These are phyloP conservation scores for Pseudanteris insignis DNA, from an alignment of 2,888 invertebrate genomes.

Conservation along the genomic window DNA sequence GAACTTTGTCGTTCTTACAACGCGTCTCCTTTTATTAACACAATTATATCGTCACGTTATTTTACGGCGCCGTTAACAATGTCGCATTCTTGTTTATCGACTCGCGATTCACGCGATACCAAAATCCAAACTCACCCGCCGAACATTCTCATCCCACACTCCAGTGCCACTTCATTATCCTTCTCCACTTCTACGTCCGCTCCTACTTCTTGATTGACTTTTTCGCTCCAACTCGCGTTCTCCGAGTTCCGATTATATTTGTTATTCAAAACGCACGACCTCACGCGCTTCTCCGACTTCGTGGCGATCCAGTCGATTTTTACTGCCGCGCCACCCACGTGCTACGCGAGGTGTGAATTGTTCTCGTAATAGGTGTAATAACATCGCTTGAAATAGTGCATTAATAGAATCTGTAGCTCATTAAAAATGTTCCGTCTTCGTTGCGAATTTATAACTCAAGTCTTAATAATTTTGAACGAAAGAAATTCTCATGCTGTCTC, in stretches of 20 bases:
- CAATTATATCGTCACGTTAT: slow-evolving; percentile 19
- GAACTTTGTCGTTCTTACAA: too few species aligned
- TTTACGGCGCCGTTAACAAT: too few species aligned
- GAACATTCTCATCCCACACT: too few species aligned
- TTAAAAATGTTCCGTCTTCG: slow-evolving; percentile 27
- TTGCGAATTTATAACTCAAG: slow-evolving; percentile 27
- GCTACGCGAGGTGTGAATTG: slow-evolving; percentile 26
- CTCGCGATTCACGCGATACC: too few species aligned
- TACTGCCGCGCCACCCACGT: slow-evolving; percentile 10
- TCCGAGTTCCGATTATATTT: too few species aligned
- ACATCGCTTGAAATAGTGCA: slow-evolving; percentile 29
- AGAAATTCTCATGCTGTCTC: slow-evolving; percentile 24
- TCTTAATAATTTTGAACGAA: too few species aligned
- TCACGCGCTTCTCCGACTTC: too few species aligned
- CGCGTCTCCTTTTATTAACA: slow-evolving; percentile 16
- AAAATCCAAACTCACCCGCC: too few species aligned
- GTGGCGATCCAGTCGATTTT: neutral
- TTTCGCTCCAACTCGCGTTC: too few species aligned
- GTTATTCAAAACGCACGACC: too few species aligned
- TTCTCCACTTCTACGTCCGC: neutral
- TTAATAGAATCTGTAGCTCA: slow-evolving; percentile 20
- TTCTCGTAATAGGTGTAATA: slow-evolving; percentile 27
- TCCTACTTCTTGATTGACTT: neutral
- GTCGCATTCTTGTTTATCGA: too few species aligned
- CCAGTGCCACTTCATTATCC: neutral